These are phyloP conservation scores for Eclectus roratus DNA, from an alignment of 2,113 vertebrate species.

Conservation along the genomic window DNA sequence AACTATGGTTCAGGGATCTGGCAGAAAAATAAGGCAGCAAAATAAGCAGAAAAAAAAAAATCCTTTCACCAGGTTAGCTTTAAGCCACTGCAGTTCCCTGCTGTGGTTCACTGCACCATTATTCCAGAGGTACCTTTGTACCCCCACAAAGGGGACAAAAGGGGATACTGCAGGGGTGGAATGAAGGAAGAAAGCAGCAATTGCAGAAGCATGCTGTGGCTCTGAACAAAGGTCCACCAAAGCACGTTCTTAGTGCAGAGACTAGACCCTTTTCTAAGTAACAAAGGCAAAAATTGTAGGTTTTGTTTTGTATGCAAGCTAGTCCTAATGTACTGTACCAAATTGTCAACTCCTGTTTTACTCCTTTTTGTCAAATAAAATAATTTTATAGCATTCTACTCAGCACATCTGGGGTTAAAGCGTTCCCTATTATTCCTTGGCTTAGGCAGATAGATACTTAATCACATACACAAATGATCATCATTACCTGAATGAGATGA, in stretches of 20 bases:
- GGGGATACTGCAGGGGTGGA: not conserved
- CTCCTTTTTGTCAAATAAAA: not conserved
- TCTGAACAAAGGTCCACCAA: not conserved
- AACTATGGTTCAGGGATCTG: not conserved
- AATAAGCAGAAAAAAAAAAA: not conserved
- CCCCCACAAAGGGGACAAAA: not conserved
- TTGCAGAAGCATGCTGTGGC: not conserved
- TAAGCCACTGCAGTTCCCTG: not conserved
- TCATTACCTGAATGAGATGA: slow-evolving; percentile 89
- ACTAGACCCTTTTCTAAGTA: not conserved
- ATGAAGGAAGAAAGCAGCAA: not conserved
- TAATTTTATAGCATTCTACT: not conserved
- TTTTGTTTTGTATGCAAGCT: not conserved
- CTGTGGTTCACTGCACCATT: not conserved
- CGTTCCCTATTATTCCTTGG: not conserved
- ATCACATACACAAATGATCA: fast-evolving
- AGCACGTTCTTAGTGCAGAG: not conserved
- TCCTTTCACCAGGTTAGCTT: not conserved
- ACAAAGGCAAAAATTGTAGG: not conserved
- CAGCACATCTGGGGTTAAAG: not conserved
- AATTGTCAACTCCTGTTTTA: not conserved
- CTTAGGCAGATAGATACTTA: not conserved
- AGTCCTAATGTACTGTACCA: not conserved
- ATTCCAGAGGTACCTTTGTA: not conserved
- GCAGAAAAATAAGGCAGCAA: not conserved